Evolutionary conservation across 1,140 invertebrate species (phyloP).

Genomic region (Cotesia vestalis): DNA sequence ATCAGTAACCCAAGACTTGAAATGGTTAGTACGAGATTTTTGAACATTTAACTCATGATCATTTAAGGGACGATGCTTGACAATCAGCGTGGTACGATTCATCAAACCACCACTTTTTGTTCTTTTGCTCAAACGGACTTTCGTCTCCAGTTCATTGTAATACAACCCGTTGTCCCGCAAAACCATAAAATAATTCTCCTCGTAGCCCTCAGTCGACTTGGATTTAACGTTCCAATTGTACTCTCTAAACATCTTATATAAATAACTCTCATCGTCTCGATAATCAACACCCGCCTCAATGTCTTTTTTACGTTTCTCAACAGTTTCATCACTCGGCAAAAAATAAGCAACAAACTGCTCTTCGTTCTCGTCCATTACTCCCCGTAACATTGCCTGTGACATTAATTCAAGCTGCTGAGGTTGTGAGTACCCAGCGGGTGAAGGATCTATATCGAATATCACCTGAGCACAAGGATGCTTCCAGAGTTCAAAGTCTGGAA

Average conservation of each 20-base stretch:
- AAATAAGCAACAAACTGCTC: constrained; percentile 99
- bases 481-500: constrained; percentile 97
- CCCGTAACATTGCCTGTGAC: constrained; percentile 98
- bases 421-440: constrained; percentile 80
- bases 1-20: constrained; percentile 87
- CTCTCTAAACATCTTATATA: constrained; percentile 94
- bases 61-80: constrained; percentile 88
- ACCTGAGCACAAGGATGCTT: constrained; percentile 98
- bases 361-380: constrained; percentile 97
- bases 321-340: constrained; percentile 91
- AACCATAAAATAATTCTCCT: constrained; percentile 98
- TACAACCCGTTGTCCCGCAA: constrained; percentile 90
- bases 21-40: constrained; percentile 82
- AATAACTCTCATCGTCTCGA: constrained; percentile 90
- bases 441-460: constrained; percentile 97
- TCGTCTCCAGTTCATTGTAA: constrained; percentile 97
- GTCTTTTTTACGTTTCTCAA: constrained; percentile 87
- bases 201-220: constrained; percentile 96
- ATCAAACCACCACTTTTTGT: constrained; percentile 76
- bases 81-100: constrained; percentile 86
- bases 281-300: constrained; percentile 81
- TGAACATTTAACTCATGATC: constrained; percentile 88
- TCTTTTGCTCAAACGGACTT: constrained; percentile 90
- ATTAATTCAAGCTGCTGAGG: constrained; percentile 94
- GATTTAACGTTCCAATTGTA: constrained; percentile 99